Evolutionary conservation across 1,140 invertebrate genomes (phyloP).

Genomic region (Eueides isabella): DNA sequence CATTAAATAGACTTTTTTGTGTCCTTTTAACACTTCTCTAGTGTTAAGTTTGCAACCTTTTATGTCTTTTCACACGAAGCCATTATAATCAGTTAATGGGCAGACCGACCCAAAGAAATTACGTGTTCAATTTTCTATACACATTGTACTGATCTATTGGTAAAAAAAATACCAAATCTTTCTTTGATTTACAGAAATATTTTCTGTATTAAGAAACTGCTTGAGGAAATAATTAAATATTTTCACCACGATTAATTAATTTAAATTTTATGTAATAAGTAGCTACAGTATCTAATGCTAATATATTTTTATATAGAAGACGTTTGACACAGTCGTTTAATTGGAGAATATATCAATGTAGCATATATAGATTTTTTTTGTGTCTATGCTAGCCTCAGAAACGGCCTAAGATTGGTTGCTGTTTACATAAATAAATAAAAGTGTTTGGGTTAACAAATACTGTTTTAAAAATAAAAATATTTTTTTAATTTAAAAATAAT

Average conservation of each 20-base stretch:
- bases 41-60: background rate
- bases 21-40: background rate
- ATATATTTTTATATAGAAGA: too few relatives aligned
- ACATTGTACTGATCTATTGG: background rate
- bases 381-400: too few relatives aligned
- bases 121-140: background rate
- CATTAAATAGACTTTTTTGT: background rate
- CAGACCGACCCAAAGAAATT: background rate
- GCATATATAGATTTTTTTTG: too few relatives aligned
- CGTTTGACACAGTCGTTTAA: too few relatives aligned
- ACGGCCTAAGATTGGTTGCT: too few relatives aligned
- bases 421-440: too few relatives aligned
- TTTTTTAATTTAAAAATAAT: too few relatives aligned
- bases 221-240: background rate
- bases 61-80: background rate
- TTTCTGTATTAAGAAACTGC: background rate
- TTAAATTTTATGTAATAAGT: too few relatives aligned
- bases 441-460: too few relatives aligned
- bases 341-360: too few relatives aligned
- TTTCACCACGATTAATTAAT: background rate
- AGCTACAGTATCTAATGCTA: too few relatives aligned
- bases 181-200: background rate
- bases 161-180: background rate
- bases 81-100: constrained; percentile 6
- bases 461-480: too few relatives aligned